Conservation (phyloP, 1,140 invertebrate species). For the Aphaenogaster floridana region DNA sequence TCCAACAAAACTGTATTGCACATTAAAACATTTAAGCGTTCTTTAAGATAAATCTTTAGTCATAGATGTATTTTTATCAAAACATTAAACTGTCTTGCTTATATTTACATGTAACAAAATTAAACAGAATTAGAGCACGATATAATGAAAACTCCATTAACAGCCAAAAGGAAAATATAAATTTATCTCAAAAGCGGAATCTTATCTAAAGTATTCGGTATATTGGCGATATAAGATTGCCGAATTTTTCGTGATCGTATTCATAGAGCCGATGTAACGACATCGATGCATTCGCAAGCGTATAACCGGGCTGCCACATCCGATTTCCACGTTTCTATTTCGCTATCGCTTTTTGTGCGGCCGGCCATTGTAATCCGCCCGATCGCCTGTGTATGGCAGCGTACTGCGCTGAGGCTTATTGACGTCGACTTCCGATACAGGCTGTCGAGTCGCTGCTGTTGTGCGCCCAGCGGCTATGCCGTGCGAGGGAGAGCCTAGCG, state of each 20-base stretch:
- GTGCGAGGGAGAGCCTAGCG: conserved; percentile 7
- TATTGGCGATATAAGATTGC: background rate
- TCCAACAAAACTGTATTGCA: background rate
- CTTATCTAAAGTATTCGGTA: background rate
- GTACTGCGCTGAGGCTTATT: conserved; percentile 59
- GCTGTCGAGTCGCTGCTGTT: conserved; percentile 62
- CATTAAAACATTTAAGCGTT: background rate
- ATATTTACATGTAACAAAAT: background rate
- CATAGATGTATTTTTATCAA: background rate
- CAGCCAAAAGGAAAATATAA: background rate
- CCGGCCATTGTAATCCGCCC: conserved; percentile 56
- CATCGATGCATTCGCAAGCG: conserved; percentile 20
- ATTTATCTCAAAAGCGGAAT: background rate
- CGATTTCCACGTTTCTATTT: conserved; percentile 65
- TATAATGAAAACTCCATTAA: background rate
- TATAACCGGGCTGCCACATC: background rate
- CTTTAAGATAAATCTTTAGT: background rate
- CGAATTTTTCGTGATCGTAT: conserved; percentile 27
- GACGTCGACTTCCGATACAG: conserved; percentile 71
- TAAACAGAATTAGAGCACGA: background rate
- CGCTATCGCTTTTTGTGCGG: conserved; percentile 45
- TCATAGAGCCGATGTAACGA: conserved; percentile 30
- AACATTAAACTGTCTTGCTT: background rate
- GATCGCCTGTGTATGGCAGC: conserved; percentile 61
- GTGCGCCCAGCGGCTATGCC: conserved; percentile 4